These are phyloP conservation scores for Coelinius sp. DNA, from an alignment of 2,888 invertebrate genomes.

Conservation along the genomic window DNA sequence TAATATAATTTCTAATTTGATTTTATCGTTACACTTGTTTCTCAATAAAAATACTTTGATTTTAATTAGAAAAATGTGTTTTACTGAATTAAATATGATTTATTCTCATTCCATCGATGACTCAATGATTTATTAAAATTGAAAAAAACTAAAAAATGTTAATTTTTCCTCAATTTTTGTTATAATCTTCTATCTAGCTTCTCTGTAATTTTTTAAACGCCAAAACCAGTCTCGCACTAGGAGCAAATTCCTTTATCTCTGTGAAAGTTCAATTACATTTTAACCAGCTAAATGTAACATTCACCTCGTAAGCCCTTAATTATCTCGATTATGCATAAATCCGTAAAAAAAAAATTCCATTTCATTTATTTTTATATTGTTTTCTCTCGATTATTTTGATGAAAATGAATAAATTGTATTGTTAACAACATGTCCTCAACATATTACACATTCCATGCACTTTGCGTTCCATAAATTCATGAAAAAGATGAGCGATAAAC, in stretches of 20 bases:
- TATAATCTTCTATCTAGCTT: background rate
- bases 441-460: background rate
- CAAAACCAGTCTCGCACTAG: conserved; percentile 49
- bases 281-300: conserved; percentile 35
- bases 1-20: too few relatives aligned
- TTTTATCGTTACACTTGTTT: too few relatives aligned
- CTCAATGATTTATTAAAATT: too few relatives aligned
- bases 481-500: background rate
- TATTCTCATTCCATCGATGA: too few relatives aligned
- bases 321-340: background rate
- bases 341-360: conserved; percentile 1
- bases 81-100: background rate
- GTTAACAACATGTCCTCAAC: too few relatives aligned
- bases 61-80: background rate
- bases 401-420: background rate
- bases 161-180: too few relatives aligned
- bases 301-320: conserved; percentile 24
- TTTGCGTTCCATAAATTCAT: background rate
- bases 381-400: background rate
- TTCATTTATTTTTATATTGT: conserved; percentile 32
- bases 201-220: conserved; percentile 9
- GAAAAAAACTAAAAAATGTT: too few relatives aligned
- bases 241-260: conserved; percentile 37
- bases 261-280: conserved; percentile 50
- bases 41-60: too few relatives aligned